phyloP scores from a whole-genome alignment of 2,888 invertebrate genomes.

The Cremastinae sp. region DNA sequence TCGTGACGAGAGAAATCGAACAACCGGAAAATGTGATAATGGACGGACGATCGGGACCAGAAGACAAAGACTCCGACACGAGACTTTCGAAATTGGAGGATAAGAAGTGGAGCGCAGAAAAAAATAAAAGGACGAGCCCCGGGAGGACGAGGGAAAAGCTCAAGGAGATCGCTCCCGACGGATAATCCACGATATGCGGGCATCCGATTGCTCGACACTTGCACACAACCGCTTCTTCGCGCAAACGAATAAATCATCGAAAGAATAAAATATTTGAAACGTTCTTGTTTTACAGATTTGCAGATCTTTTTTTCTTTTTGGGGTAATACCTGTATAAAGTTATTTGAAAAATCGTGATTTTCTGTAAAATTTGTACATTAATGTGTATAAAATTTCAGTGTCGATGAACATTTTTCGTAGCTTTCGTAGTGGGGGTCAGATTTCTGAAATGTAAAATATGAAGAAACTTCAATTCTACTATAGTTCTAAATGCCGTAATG shows the following conservation, averaged over 20 bases:
- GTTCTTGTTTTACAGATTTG: no score
- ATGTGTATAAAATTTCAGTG: no score
- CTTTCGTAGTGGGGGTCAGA: no score
- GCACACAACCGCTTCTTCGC: conserved; percentile 7
- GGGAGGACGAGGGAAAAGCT: conserved; percentile 12
- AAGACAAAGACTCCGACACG: conserved; percentile 37
- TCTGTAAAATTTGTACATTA: no score
- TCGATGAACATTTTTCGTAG: no score
- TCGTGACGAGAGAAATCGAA: conserved; percentile 59
- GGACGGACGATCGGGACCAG: conserved; percentile 29
- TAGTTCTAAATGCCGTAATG: no score
- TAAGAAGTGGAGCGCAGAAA: conserved; percentile 23
- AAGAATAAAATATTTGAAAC: no score
- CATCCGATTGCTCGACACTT: conserved; percentile 64
- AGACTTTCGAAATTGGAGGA: conserved; percentile 29
- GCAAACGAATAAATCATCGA: background rate
- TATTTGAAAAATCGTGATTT: no score
- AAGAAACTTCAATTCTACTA: no score
- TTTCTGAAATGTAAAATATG: no score
- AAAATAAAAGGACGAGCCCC: conserved; percentile 2
- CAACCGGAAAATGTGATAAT: conserved; percentile 50
- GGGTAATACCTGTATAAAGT: no score
- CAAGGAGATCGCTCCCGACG: conserved; percentile 55
- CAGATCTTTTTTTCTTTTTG: background rate
- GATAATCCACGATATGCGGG: conserved; percentile 67